Evolutionary conservation across 2,113 vertebrate species (phyloP).

Genomic region (Caloenas nicobarica): DNA sequence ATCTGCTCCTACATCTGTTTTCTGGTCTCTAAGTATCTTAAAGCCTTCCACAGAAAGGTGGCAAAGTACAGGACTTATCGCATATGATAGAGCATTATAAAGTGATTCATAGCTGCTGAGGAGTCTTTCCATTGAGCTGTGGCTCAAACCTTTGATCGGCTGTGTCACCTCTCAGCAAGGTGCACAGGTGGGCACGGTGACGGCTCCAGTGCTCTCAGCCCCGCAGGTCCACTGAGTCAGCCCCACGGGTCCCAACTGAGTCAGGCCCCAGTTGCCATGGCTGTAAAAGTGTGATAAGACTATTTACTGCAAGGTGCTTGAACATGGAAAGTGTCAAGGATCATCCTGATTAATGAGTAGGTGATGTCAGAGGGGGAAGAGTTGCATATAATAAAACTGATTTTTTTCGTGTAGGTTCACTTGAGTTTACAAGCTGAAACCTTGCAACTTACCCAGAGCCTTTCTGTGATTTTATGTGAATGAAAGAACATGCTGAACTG

Average conservation of each 20-base stretch:
- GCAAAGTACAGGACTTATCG: slow-evolving; percentile 44
- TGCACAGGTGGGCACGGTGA: not conserved
- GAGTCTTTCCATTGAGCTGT: not conserved
- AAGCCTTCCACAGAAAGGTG: not conserved
- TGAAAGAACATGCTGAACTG: not conserved
- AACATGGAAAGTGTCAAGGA: slow-evolving; percentile 15
- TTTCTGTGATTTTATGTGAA: not conserved
- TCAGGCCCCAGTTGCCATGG: not conserved
- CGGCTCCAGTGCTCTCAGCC: not conserved
- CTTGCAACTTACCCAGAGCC: not conserved
- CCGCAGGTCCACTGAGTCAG: too few relatives aligned
- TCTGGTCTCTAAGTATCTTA: not conserved
- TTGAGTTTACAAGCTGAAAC: not conserved
- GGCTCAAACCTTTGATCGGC: slow-evolving; percentile 53
- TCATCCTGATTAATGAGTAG: slow-evolving; percentile 14
- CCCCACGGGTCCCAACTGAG: too few relatives aligned
- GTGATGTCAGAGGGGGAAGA: not conserved
- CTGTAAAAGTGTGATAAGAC: slow-evolving; percentile 35
- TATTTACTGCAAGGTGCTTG: not conserved
- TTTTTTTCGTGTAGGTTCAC: not conserved
- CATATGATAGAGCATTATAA: not conserved
- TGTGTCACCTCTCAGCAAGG: not conserved
- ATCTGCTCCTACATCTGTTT: not conserved
- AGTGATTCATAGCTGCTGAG: not conserved
- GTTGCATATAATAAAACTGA: not conserved